Percentiles rank a stretch among this genome's conserved stretches.
phyloP scores from a whole-genome alignment of 2,113 vertebrate species.

The Platichthys flesus region DNA sequence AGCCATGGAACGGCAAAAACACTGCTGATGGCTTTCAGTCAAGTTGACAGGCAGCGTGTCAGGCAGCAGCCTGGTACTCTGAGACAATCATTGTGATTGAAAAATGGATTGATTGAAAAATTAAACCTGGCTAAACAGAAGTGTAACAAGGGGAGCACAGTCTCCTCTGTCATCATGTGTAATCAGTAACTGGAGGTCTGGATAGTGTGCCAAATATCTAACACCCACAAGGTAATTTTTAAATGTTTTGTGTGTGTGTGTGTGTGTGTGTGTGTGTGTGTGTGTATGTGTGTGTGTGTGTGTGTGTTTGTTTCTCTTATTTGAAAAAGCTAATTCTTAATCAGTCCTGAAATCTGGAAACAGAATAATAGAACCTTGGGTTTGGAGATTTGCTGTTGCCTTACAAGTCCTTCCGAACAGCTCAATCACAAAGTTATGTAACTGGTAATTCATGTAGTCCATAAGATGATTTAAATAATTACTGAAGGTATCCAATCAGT shows the following conservation, averaged over 20 bases:
- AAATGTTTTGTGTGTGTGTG: background rate
- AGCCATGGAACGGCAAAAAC: slow-evolving; percentile 16
- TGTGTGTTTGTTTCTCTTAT: too few species aligned
- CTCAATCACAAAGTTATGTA: too few species aligned
- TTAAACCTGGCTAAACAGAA: slow-evolving; percentile 25
- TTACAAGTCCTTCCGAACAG: too few species aligned
- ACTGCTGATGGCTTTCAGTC: slow-evolving; percentile 41
- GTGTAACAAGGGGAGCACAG: background rate
- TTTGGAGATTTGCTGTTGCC: too few species aligned
- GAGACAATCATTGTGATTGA: slow-evolving; percentile 6
- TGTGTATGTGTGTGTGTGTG: too few species aligned
- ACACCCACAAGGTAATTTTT: background rate
- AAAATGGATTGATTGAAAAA: slow-evolving; percentile 40
- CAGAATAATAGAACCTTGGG: too few species aligned
- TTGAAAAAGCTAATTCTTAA: too few species aligned
- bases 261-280: too few species aligned
- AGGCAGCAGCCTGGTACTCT: slow-evolving; percentile 22
- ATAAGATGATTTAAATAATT: too few species aligned
- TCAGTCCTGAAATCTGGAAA: too few species aligned
- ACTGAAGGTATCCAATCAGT: too few species aligned
- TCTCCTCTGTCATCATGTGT: background rate
- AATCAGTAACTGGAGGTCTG: background rate
- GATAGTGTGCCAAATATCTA: background rate
- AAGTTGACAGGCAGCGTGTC: slow-evolving; percentile 53
- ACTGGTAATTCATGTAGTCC: too few species aligned